These are phyloP conservation scores for Hyperoplus lanceolatus DNA, from an alignment of 2,797 vertebrate species.

Conservation along the genomic window DNA sequence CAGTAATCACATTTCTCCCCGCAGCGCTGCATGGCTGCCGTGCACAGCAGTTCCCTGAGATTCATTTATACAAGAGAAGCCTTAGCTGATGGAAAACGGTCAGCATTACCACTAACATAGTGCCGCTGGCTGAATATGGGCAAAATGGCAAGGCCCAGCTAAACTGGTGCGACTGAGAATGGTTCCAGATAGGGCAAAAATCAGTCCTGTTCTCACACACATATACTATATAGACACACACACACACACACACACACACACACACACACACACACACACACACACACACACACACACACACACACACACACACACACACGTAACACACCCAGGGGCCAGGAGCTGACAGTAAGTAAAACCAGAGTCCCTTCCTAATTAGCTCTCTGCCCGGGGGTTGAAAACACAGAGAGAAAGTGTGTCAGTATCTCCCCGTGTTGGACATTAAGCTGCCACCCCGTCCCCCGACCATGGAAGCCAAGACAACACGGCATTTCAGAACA, in stretches of 20 bases:
- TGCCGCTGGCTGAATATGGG: slow-evolving; percentile 70
- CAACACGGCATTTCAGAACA: slow-evolving; percentile 13
- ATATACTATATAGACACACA: slow-evolving; percentile 14
- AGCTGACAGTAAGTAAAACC: slow-evolving; percentile 84
- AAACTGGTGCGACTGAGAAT: slow-evolving; percentile 80
- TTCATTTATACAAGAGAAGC: slow-evolving; percentile 46
- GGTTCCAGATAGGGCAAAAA: slow-evolving; percentile 61
- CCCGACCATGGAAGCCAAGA: slow-evolving; percentile 49
- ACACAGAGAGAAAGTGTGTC: slow-evolving; percentile 81
- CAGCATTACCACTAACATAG: slow-evolving; percentile 51
- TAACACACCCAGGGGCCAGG: slow-evolving; percentile 64
- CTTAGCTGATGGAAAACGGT: slow-evolving; percentile 61
- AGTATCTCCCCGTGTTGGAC: slow-evolving; percentile 74
- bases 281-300: slow-evolving; percentile 23
- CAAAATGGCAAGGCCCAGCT: slow-evolving; percentile 74
- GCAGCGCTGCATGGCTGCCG: slow-evolving; percentile 31
- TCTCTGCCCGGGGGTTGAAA: slow-evolving; percentile 75
- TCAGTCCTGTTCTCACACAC: slow-evolving; percentile 33
- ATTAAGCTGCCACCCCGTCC: slow-evolving; percentile 62
- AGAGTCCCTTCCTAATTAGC: slow-evolving; percentile 83
- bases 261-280: slow-evolving; percentile 44
- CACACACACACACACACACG: slow-evolving; percentile 55
- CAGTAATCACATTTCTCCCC: slow-evolving; percentile 55
- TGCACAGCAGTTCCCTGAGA: slow-evolving; percentile 43
- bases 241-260: slow-evolving; percentile 37